These are phyloP conservation scores for Heliconius hermathena DNA, from an alignment of 1,140 invertebrate genomes.

Conservation along the genomic window DNA sequence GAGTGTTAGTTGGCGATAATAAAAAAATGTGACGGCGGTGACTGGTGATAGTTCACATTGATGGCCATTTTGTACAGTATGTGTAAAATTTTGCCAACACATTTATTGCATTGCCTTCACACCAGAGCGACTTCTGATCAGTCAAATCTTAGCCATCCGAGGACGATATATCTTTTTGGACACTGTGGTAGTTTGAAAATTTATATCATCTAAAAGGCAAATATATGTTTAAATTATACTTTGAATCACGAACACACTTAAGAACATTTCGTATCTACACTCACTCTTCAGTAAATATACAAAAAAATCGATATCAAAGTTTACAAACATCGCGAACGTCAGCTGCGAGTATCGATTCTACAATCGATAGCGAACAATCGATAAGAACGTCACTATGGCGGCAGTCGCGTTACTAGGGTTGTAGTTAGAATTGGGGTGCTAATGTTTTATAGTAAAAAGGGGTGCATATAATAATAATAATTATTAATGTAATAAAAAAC, in stretches of 20 bases:
- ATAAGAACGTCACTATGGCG: conserved; percentile 19
- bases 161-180: no score
- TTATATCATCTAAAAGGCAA: no score
- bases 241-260: not conserved
- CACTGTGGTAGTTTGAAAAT: no score
- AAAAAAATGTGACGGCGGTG: no score
- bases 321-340: conserved; percentile 17
- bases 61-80: no score
- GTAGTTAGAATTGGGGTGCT: not conserved
- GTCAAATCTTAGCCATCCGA: no score
- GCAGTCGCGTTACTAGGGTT: not conserved
- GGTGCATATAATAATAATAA: conserved; percentile 1
- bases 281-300: not conserved
- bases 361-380: conserved; percentile 16
- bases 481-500: not conserved
- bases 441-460: conserved; percentile 9
- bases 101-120: no score
- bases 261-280: not conserved
- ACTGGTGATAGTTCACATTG: no score
- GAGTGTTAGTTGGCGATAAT: no score
- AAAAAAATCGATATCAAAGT: conserved; percentile 23
- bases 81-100: no score
- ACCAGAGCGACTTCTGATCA: no score
- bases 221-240: not conserved
- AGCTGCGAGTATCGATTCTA: conserved; percentile 29